Base-by-base conservation (phyloP, 2,797 vertebrate genomes). In the Limnodromus scolopaceus region DNA sequence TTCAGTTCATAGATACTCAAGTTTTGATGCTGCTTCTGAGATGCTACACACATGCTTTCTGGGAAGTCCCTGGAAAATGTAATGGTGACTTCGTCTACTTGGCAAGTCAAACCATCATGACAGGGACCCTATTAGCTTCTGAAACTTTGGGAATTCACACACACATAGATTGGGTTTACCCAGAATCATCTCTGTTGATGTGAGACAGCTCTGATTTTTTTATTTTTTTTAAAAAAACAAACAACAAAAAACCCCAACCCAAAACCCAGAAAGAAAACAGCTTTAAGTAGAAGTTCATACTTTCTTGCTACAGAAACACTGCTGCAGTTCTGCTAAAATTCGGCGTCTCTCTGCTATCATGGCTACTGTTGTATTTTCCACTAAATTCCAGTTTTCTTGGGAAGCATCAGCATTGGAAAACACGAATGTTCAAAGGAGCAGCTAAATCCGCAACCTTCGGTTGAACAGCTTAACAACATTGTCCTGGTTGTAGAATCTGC, bases 341-440 rank as follows among this genome's bases (percentile, higher is more conserved):
- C 43, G 20, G 15, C 71, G 10, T 28, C 3, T 60, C 16, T 58
- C 18, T 77, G 9, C 30, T 63, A 2, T 38, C 0, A 0, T 51
- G 24, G 53, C 34, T 81, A 64, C n/a, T 58, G 55, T 41, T 45
- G 22, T n/a, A 11, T 61, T 90, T 54, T 53, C 48, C 27, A 46
- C 14, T 8, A 48, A 30, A 17, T 81, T 70, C 15, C 15, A 3
- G 13, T 83, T 92, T 96, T 88, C 55, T 74, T 78, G 27, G 69
- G 55, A 51, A 61, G 36, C 25, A 39, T 69, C 80, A 43, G 34
- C 64, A 36, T 78, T 90, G 48, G 75, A 45, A 70, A 60, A 51
- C 3, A 20, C 1, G 23, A 7, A 53, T 68, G 49, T 30, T 77
- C 22, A 57, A 49, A 84, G 46, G 38, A 88, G 27, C 74, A 86